Base-by-base conservation (phyloP, 1,140 invertebrate genomes). In the Hypothenemus hampei region DNA sequence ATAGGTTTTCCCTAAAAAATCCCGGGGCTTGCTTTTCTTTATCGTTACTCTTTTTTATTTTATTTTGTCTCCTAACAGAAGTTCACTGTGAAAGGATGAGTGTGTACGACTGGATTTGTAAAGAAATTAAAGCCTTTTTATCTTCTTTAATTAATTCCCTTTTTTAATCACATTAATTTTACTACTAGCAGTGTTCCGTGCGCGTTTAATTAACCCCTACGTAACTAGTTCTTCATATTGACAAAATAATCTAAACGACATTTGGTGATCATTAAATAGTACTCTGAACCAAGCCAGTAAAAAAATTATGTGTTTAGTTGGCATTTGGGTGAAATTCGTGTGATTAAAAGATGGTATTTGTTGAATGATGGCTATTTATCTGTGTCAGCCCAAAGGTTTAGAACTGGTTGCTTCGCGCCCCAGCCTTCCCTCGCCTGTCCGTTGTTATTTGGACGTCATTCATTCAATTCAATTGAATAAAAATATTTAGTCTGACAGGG, bases 281-380 rank as follows among this genome's bases (percentile, higher is more conserved):
- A n/a, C 40, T 41, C 33, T 24, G 45, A 31, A 43, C 21, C 44
- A 37, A 41, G 31, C 47, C 21, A 26, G 29, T 57, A 57, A 57
- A 57, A n/a, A 57, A 57, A 57, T 57, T 50, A 57, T 57, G 55
- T 57, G 55, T 57, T 57, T 57, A 57, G 55, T 57, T 57, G 48
- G 55, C 55, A 51, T 57, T 57, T 57, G 45, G 55, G 46, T 55
- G 47, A 45, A 60, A 49, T 60, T 51, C 35, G 48, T 57, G 58
- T 60, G 58, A 60, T 60, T 60, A 61, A 57, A 60, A 57, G 59
- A 61, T 61, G 59, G 59, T 57, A 57, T 61, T 61, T 57, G 59
- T 53, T 57, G 59, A 61, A 61, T 56, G 59, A 61, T 61, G 37
- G 54, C 55, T 54, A 61, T 61, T 61, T 61, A 57, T 61, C 59